phyloP scores from a whole-genome alignment of 2,797 vertebrate genomes.

The Scyliorhinus canicula region DNA sequence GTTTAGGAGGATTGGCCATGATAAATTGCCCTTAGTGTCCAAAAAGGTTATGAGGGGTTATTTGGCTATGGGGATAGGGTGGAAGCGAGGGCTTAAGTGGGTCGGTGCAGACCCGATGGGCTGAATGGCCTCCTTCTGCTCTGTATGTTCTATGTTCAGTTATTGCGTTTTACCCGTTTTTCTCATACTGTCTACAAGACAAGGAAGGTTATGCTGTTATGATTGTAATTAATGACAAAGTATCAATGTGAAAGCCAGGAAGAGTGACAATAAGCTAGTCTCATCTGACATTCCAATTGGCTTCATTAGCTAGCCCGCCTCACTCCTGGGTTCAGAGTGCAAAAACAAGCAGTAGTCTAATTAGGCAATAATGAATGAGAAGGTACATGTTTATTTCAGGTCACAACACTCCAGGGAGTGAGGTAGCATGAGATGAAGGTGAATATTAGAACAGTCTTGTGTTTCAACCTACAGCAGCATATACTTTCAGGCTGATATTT shows the following conservation, averaged over 20 bases:
- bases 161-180: not conserved
- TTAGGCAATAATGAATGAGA: constrained; percentile 37
- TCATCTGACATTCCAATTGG: not conserved
- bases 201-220: not conserved
- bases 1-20: no score
- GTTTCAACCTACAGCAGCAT: not conserved
- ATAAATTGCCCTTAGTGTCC: no score
- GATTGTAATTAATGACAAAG: not conserved
- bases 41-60: no score
- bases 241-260: not conserved
- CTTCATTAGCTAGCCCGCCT: not conserved
- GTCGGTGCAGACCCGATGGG: no score
- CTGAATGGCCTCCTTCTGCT: no score
- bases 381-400: constrained; percentile 26
- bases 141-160: no score
- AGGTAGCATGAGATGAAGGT: not conserved
- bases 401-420: not conserved
- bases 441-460: not conserved
- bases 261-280: not conserved
- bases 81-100: no score
- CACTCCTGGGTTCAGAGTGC: not conserved
- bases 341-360: not conserved
- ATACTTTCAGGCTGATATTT: not conserved
- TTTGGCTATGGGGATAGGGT: no score
- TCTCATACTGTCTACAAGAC: not conserved